Evolutionary conservation across 1,140 invertebrate species (phyloP), one percentile per base, ranked within the genome.

Genomic region (Eulimnadia texana): DNA sequence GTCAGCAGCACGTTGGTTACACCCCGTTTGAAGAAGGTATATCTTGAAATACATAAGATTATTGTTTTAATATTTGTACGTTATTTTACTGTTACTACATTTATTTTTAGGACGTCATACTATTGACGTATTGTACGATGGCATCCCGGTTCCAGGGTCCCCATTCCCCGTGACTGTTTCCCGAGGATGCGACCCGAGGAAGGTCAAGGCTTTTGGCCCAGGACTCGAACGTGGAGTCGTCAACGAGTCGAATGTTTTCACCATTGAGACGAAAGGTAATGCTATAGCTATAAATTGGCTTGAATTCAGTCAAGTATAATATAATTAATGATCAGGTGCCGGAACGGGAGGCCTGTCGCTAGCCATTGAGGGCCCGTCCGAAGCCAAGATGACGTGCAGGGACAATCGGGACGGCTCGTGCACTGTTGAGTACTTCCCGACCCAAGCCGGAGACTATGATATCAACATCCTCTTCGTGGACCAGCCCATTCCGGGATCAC

Each of bases 351-450:
- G 86, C 20, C 73, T 94, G 0, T 85, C 84, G 25, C 72, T 94
- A 50, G 82, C 87, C 3, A 89, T 93, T 66, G 88, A 91, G 71
- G 87, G 88, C 1, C 85, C 86, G 13, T 84, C 82, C 0, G 84
- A 90, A 71, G 85, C 85, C 0, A 81, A 82, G 68, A 85, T 89
- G 77, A 83, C 80, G 0, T 90, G 86, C 66, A 83, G 80, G 65
- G 87, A 90, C 66, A 89, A 90, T 66, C 79, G 82, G 53, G 85
- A 91, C 68, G 88, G 88, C 3, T 84, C 85, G 2, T 90, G 86
- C 68, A 80, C 78, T 2, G 84, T 86, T 0, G 82, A 86, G 62
- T 91, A 90, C 67, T 69, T 84, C 2, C 84, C 88, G 2, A 79
- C 78, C 0, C 84, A 86, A 72, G 73, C 80, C 16, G 88, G 88